These are phyloP conservation scores for Lasioglossum pauxillum DNA, from an alignment of 2,888 invertebrate genomes.

Conservation along the genomic window DNA sequence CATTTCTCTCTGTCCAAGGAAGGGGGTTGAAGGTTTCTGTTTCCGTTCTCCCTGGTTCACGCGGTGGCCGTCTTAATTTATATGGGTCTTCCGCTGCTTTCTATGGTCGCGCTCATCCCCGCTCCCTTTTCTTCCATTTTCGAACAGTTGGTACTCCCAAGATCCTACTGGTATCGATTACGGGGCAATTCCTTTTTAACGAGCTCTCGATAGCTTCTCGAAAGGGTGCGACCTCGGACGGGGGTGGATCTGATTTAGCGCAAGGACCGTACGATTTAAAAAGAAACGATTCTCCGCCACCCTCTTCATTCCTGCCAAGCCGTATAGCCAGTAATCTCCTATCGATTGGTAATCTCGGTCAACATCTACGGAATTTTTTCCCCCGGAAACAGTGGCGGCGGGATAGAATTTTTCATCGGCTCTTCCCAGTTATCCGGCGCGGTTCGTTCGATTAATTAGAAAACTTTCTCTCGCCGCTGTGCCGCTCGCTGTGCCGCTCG, in stretches of 20 bases:
- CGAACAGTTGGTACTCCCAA: constrained; percentile 1
- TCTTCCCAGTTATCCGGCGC: constrained; percentile 34
- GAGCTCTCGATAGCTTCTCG: constrained; percentile 72
- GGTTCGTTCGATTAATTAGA: constrained; percentile 68
- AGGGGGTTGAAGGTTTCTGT: constrained; percentile 28
- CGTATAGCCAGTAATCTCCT: constrained; percentile 51
- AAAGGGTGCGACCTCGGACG: constrained; percentile 44
- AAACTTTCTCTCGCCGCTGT: constrained; percentile 55
- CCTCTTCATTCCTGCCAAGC: neutral
- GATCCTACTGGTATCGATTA: constrained; percentile 72
- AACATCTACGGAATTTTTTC: constrained; percentile 58
- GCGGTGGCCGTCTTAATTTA: constrained; percentile 63
- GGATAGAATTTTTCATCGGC: constrained; percentile 67
- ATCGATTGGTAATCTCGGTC: constrained; percentile 59
- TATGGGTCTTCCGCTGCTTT: constrained; percentile 54
- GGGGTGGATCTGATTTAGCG: constrained; percentile 67
- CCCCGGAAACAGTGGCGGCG: constrained; percentile 2
- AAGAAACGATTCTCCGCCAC: constrained; percentile 14
- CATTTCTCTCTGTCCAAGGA: constrained; percentile 37
- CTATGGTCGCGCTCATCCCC: neutral
- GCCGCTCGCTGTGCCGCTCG: too few species aligned
- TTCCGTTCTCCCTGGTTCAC: constrained; percentile 22
- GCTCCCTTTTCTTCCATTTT: neutral
- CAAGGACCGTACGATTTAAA: constrained; percentile 53
- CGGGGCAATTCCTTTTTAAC: constrained; percentile 77